Base-by-base conservation (phyloP, 1,140 invertebrate genomes). In the Cataglyphis hispanica region DNA sequence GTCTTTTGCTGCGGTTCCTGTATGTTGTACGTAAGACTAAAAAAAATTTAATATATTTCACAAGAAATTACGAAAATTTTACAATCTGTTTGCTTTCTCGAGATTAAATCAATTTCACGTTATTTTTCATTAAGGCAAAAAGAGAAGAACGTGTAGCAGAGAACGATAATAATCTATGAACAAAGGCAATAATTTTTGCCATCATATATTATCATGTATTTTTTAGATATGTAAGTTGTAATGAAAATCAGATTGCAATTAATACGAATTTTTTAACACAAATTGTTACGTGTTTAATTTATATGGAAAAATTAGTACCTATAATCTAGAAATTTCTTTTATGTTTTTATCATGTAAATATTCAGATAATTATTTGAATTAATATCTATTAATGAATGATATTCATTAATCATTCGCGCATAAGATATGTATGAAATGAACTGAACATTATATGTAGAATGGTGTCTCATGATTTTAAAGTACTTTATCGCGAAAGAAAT, bases 321-420 rank as follows among this genome's bases (percentile, higher is more conserved):
- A 19, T 50, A 16, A 37, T 67, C 13, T 53, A 64, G 19, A n/a
- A 5, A 50, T 50, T 22, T 13, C 40, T 46, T 16, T 22, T 64
- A 11, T 80, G 11, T 80, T 69, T 50, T 66, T 34, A 78, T 25
- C 27, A n/a, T 25, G 34, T 25, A 46, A 43, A 56, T 37, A 77
- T n/a, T 66, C 34, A 53, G 22, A 56, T 27, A 80, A n/a, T 2
- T 80, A 70, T 56, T 40, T n/a, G 11, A 5, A 43, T 40, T 56
- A 69, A 70, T 80, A 31, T 34, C 43, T 27, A 5, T 8, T 40
- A 22, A n/a, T 69, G 5, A 27, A 80, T 80, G 1, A 53, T 11
- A 11, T 25, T 40, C 34, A 3, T 53, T 46, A 40, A 78, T 64
- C n/a, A 53, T 25, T 83, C 34, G 25, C n/a, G 63, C 10, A 2